These are phyloP conservation scores for Drosophila ustulata DNA, from an alignment of 2,888 invertebrate species.

Conservation along the genomic window DNA sequence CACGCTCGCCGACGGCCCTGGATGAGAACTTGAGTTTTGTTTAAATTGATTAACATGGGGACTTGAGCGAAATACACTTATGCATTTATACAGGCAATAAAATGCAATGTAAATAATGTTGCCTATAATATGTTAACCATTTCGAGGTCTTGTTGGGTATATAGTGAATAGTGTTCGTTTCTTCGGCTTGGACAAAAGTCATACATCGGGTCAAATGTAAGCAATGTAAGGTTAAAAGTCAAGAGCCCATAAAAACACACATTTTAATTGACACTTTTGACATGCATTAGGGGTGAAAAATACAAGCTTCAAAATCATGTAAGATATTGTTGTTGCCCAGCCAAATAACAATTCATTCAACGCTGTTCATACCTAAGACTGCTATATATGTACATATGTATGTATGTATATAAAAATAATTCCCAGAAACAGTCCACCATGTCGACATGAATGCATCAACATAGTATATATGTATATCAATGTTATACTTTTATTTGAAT, in stretches of 20 bases:
- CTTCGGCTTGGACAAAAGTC: neutral
- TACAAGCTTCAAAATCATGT: conserved; percentile 3
- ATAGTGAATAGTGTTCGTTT: neutral
- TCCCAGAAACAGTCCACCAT: no score
- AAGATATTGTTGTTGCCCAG: conserved; percentile 30
- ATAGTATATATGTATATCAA: no score
- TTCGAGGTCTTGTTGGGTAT: conserved; percentile 38
- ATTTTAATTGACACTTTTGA: conserved; percentile 58
- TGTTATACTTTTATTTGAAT: no score
- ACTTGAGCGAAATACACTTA: conserved; percentile 19
- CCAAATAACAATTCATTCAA: conserved; percentile 65
- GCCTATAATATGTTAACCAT: conserved; percentile 22
- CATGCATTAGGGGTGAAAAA: conserved; percentile 34
- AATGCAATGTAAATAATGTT: conserved; percentile 25
- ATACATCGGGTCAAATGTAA: conserved; percentile 30
- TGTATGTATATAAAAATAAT: no score
- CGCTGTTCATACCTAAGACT: conserved; percentile 45
- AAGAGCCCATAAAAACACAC: conserved; percentile 46
- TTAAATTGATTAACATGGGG: conserved; percentile 46
- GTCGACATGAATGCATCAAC: no score
- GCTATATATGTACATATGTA: conserved; percentile 61
- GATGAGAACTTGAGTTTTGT: conserved; percentile 43
- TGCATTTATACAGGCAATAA: conserved; percentile 37
- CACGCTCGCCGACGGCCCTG: conserved; percentile 44
- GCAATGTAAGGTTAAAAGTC: conserved; percentile 48